Evolutionary conservation across 2,113 vertebrate genomes (phyloP), one percentile per base, ranked within the genome.

Genomic region (Recurvirostra avosetta): DNA sequence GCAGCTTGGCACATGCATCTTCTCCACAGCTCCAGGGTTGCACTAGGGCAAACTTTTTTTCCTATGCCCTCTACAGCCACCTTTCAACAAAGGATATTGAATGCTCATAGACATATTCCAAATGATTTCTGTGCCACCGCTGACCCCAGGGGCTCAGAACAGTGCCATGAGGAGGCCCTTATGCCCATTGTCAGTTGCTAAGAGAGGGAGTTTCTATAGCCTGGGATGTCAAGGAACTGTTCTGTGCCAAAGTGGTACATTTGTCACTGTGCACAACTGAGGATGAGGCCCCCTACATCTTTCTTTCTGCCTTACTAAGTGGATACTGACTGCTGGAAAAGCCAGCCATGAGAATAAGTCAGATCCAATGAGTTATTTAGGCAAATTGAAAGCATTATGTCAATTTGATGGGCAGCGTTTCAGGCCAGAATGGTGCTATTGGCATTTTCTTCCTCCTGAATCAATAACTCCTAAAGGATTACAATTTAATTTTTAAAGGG

Each of bases 401-500:
- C 96, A 92, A 74, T 83, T 74, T 90, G 94, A 96, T 65, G 86
- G 95, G 95, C 96, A 96, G 47, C 1, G 4, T 94, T 94, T 90
- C 94, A 92, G 93, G 88, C 88, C 63, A 9, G 76, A 94, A 93
- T 79, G 81, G 70, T 67, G 56, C 90, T 82, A 75, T 61, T 97
- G 94, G 94, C 96, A 96, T 97, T 97, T 96, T 58, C 90, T 79
- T 84, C 34, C 53, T 61, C 91, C 26, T 21, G 77, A 93, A 96
- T 95, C 90, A 61, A 97, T 96, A 96, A 76, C 91, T 96, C 67
- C 96, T 96, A 79, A 88, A 96, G 83, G 93, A 93, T 94, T 91
- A 43, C 94, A 95, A 96, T 97, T 95, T 93, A 95, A 94, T 97
- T 97, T 91, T 92, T 85, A 96, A 97, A 97, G 96, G 96, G 86